These are phyloP conservation scores for Scolopax mira DNA, from an alignment of 2,113 vertebrate species.

Conservation along the genomic window DNA sequence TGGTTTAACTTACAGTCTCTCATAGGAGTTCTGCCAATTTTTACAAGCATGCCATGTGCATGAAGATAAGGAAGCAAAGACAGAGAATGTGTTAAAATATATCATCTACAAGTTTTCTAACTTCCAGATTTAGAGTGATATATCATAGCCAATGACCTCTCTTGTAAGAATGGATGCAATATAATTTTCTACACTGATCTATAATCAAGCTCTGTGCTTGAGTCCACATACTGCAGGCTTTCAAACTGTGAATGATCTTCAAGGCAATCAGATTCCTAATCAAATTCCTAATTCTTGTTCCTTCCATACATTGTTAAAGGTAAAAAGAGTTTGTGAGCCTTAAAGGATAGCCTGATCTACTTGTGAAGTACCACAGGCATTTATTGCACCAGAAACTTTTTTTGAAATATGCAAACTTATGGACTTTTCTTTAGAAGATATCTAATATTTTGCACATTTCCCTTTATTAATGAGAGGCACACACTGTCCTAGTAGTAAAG, in stretches of 20 bases:
- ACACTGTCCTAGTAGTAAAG: not conserved
- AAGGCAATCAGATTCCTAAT: not conserved
- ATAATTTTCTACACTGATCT: conserved; percentile 69
- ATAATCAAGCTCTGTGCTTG: not conserved
- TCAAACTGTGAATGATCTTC: not conserved
- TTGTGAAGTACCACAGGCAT: not conserved
- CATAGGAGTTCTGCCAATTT: not conserved
- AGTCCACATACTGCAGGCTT: not conserved
- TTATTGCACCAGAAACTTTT: not conserved
- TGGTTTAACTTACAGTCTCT: not conserved
- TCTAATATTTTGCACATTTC: not conserved
- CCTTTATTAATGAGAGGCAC: not conserved
- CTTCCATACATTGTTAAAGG: not conserved
- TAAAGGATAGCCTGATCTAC: not conserved
- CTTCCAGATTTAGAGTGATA: not conserved
- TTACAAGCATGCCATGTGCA: not conserved
- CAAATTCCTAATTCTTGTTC: not conserved
- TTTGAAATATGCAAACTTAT: not conserved
- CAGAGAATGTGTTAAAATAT: not conserved
- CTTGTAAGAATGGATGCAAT: conserved; percentile 69
- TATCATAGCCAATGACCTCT: not conserved
- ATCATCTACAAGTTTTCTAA: not conserved
- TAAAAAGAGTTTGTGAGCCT: not conserved
- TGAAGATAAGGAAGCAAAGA: not conserved
- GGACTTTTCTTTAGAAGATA: not conserved